Percentiles rank a stretch among this genome's conserved stretches.
Conservation (phyloP, 2,888 invertebrate species). For the Endomychus coccineus region DNA sequence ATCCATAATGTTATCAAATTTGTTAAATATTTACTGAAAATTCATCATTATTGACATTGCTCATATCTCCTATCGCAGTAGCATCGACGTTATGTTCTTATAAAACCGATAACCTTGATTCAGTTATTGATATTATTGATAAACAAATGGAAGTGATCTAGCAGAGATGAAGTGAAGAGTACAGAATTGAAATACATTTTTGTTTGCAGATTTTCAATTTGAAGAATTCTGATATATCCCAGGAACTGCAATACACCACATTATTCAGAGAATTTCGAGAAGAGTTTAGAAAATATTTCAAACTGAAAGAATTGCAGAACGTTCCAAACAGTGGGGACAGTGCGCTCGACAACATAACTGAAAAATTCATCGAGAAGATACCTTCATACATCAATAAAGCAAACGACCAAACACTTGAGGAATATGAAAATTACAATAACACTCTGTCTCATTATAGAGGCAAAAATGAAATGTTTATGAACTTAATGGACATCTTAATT, state of each 20-base stretch:
- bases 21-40: no score
- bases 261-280: constrained; percentile 40
- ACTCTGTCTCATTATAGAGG: constrained; percentile 30
- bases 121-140: no score
- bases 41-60: no score
- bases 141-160: no score
- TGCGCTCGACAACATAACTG: background rate
- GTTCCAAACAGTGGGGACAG: background rate
- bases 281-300: constrained; percentile 4
- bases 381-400: constrained; percentile 6
- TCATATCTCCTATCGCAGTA: background rate
- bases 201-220: constrained; percentile 60
- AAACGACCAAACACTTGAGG: background rate
- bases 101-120: no score
- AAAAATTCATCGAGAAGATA: background rate
- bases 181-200: no score
- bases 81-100: constrained; percentile 21
- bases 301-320: constrained; percentile 4
- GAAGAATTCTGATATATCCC: constrained; percentile 55
- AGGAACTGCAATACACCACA: constrained; percentile 63
- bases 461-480: constrained; percentile 39
- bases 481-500: constrained; percentile 38
- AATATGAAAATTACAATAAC: background rate
- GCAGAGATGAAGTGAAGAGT: no score
- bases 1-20: no score